Evolutionary conservation across 2,888 invertebrate genomes (phyloP).

Genomic region (Bombylius major): DNA sequence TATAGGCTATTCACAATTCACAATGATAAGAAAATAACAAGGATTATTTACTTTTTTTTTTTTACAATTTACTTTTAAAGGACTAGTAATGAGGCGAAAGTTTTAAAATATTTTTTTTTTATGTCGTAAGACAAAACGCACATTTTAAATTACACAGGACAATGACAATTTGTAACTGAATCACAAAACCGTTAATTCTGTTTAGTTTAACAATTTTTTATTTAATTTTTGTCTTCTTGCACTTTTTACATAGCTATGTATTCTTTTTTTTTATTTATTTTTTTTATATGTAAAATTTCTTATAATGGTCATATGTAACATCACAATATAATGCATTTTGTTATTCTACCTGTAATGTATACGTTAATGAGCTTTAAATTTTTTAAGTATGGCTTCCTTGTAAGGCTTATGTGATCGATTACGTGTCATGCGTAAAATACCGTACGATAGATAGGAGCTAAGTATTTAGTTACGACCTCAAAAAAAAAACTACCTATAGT

Average conservation of each 20-base stretch:
- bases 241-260: neutral
- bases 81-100: too few relatives aligned
- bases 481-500: neutral
- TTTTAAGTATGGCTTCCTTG: slow-evolving; percentile 10
- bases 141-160: too few relatives aligned
- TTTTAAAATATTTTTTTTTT: too few relatives aligned
- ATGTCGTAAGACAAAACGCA: too few relatives aligned
- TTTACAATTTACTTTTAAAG: too few relatives aligned
- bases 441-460: neutral
- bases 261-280: neutral
- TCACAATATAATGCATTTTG: too few relatives aligned
- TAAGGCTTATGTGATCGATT: slow-evolving; percentile 14
- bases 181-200: neutral
- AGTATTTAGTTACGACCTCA: neutral
- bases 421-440: slow-evolving; percentile 12
- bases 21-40: too few relatives aligned
- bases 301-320: neutral
- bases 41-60: too few relatives aligned
- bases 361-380: slow-evolving; percentile 12
- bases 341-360: neutral
- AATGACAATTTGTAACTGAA: neutral
- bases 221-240: neutral
- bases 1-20: too few relatives aligned
- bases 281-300: neutral
- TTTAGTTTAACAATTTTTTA: neutral